Percentiles rank a stretch among this genome's conserved stretches.
phyloP scores from a whole-genome alignment of 2,888 invertebrate species.

The Molorchus minor region DNA sequence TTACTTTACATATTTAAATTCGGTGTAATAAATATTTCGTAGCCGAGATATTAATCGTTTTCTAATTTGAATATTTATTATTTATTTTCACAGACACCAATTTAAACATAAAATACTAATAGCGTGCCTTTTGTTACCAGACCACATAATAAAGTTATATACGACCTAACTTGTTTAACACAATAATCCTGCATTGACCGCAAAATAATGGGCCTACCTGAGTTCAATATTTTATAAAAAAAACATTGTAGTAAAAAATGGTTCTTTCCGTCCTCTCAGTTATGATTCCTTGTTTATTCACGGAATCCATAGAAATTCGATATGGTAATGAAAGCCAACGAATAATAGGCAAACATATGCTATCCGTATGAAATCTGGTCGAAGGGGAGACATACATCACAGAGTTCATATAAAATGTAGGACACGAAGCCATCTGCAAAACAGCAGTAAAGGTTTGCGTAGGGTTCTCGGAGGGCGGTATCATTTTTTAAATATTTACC shows the following conservation, averaged over 20 bases:
- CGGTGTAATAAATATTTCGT: not conserved
- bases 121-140: not conserved
- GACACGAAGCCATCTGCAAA: not conserved
- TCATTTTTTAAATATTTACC: no score
- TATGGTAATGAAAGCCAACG: constrained; percentile 7
- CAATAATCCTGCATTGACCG: not conserved
- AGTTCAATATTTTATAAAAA: not conserved
- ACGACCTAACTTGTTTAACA: not conserved
- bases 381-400: not conserved
- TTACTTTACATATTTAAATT: not conserved
- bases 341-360: constrained; percentile 14
- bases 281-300: constrained; percentile 5
- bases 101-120: not conserved
- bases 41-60: not conserved
- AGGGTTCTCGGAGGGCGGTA: no score
- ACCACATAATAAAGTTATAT: no score
- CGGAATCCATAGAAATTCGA: constrained; percentile 13
- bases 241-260: not conserved
- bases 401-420: not conserved
- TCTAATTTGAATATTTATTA: not conserved
- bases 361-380: constrained; percentile 1
- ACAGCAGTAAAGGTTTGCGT: not conserved
- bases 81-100: not conserved
- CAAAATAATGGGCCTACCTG: not conserved
- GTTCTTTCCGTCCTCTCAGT: constrained; percentile 1